Evolutionary conservation across 1,140 invertebrate species (phyloP), one percentile per base, ranked within the genome.

Genomic region (Helicoverpa zea): DNA sequence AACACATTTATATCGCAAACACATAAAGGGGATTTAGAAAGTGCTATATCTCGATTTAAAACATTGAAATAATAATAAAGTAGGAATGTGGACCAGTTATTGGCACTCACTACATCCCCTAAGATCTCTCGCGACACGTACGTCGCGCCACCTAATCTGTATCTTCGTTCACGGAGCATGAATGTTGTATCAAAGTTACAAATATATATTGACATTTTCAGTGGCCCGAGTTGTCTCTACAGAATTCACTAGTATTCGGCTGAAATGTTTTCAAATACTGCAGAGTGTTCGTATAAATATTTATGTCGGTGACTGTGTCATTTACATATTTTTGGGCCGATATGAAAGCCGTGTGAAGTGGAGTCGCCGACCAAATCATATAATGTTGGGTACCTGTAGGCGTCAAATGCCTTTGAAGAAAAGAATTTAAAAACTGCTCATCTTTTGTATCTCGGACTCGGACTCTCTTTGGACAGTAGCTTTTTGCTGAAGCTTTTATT

Each of bases 221-320:
- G 23, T 54, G 68, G 52, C 47, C 68, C 14, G 4, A 52, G 18
- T 43, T 43, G 35, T 30, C 47, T 23, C 13, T 54, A 30, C 68
- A 47, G 49, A 51, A 72, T 72, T 29, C 23, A 51, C 49, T 72
- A 72, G 68, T 52, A 72, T 72, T 54, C 23, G 16, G 16, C 4
- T 52, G 68, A 72, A 72, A 54, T 43, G 35, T 54, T 54, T 72
- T 72, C 49, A 23, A 72, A 72, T 72, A 72, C 68, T 72, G 49
- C 68, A 72, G 68, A 82, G 81, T 79, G 83, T 81, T 81, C 85
- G 13, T 18, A 74, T 86, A 80, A 86, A 86, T 86, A 86, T 86
- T 84, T 59, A 59, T 74, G 30, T 43, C 52, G 72, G 72, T 74
- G 72, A 74, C 72, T 73, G 18, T 47, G 49, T 52, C 49, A 72